Evolutionary conservation across 2,797 vertebrate species (phyloP).

Genomic region (Mus spretus): DNA sequence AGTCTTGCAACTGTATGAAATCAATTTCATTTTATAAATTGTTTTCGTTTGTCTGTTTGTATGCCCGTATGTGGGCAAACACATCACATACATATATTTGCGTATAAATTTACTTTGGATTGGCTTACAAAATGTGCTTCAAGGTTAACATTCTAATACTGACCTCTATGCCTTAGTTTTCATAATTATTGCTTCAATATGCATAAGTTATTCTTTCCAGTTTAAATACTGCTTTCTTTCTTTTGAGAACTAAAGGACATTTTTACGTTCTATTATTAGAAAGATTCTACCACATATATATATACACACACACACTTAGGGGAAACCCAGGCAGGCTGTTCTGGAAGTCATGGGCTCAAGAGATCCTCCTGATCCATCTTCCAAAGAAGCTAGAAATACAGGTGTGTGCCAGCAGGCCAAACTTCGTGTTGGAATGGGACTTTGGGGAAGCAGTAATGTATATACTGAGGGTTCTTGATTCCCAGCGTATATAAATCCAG

Average conservation of each 20-base stretch:
- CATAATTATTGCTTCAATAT: conserved; percentile 26
- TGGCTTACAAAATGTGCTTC: neutral
- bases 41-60: neutral
- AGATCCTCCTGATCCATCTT: neutral
- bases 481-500: neutral
- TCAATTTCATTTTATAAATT: conserved; percentile 20
- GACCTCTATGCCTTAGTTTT: neutral
- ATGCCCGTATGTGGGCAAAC: neutral
- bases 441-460: neutral
- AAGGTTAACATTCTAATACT: neutral
- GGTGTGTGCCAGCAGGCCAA: neutral
- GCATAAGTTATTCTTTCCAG: neutral
- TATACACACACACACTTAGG: neutral
- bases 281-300: neutral
- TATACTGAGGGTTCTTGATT: neutral
- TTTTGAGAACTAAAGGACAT: neutral
- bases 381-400: neutral
- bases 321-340: neutral
- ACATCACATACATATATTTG: neutral
- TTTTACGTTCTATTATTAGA: neutral
- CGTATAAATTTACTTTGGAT: neutral
- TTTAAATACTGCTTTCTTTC: neutral
- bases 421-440: neutral
- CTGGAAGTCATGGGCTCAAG: neutral
- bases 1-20: conserved; percentile 9